Evolutionary conservation across 1,140 invertebrate genomes (phyloP).

Genomic region (Nylanderia fulva): DNA sequence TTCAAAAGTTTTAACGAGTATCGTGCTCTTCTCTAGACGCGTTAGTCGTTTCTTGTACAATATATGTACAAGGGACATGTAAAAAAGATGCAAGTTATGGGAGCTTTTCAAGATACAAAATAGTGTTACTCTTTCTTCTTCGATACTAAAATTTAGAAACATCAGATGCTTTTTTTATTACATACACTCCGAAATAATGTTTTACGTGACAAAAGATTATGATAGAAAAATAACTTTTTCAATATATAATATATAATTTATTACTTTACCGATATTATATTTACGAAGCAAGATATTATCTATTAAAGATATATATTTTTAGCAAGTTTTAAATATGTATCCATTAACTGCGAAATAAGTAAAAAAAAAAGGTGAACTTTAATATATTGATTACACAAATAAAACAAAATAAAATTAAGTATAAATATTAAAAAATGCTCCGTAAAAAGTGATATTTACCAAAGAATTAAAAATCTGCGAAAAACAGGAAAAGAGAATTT

Average conservation of each 20-base stretch:
- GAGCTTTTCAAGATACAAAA: conserved; percentile 9
- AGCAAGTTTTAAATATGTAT: not conserved
- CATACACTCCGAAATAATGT: not conserved
- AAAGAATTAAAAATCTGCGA: not conserved
- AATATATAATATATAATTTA: not conserved
- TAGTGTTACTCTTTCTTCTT: conserved; percentile 5
- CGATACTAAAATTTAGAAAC: not conserved
- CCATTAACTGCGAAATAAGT: not conserved
- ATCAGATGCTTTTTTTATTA: not conserved
- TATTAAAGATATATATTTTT: not conserved
- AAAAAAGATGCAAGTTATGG: not conserved
- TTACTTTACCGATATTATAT: not conserved
- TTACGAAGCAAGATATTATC: not conserved
- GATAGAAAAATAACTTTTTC: no score
- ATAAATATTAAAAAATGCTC: not conserved
- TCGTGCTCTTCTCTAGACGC: not conserved
- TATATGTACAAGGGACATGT: not conserved
- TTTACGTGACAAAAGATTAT: not conserved
- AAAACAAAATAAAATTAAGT: conserved; percentile 3
- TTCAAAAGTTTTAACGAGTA: conserved; percentile 50
- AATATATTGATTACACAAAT: not conserved
- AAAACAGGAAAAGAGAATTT: not conserved
- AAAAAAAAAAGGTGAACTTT: not conserved
- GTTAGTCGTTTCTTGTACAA: not conserved
- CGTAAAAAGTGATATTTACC: not conserved